Conservation (phyloP, 2,797 vertebrate genomes). For the Halcyon smyrnensis region DNA sequence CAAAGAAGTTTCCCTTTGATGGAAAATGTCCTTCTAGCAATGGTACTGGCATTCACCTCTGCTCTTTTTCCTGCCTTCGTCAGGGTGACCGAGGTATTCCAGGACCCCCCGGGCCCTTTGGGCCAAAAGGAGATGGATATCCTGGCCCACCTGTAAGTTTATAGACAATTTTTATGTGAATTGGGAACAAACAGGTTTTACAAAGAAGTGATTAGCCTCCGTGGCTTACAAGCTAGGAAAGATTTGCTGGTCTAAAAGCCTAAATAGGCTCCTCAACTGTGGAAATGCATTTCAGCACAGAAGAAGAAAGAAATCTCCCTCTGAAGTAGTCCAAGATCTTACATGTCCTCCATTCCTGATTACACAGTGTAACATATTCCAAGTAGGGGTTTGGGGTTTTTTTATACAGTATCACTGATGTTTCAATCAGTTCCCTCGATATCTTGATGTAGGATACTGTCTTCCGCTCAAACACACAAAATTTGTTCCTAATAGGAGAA, state of each 20-base stretch:
- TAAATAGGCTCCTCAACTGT: background rate
- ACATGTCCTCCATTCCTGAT: background rate
- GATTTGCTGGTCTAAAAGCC: background rate
- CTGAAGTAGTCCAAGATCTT: background rate
- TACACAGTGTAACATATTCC: background rate
- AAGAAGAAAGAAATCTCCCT: background rate
- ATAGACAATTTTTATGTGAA: background rate
- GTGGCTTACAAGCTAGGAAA: background rate
- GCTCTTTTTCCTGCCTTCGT: background rate
- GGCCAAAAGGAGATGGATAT: constrained; percentile 89
- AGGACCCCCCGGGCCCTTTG: constrained; percentile 83
- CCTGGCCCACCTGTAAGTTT: constrained; percentile 86
- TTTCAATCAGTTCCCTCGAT: background rate
- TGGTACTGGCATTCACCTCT: background rate
- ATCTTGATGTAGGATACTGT: background rate
- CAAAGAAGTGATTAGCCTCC: background rate
- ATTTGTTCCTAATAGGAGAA: background rate
- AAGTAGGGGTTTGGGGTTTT: background rate
- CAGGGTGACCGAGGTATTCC: constrained; percentile 87
- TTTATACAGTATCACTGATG: background rate
- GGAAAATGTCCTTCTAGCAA: background rate
- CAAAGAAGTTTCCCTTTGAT: background rate
- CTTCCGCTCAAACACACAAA: background rate
- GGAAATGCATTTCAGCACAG: background rate
- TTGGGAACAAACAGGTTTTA: background rate